A percentile compares a stretch with the other conserved stretches of the same genome.
Conservation (phyloP, 1,140 invertebrate genomes). For the Chironomus striatipennis region DNA sequence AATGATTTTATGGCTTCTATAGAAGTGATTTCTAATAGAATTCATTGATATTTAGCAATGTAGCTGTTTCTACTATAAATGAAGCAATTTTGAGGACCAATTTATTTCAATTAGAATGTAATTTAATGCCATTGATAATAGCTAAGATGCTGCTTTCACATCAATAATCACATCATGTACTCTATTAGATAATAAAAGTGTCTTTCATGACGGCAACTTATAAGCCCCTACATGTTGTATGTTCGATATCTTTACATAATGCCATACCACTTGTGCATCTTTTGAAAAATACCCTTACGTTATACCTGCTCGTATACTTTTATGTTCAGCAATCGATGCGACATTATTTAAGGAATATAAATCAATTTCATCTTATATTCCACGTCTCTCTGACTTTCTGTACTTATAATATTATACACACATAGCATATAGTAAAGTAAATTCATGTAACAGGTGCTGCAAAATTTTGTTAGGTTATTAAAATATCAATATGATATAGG, state of each 20-base stretch:
- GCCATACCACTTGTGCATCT: too few relatives aligned
- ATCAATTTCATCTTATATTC: conserved; percentile 2
- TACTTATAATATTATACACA: neutral
- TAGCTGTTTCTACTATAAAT: neutral
- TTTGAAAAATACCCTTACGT: too few relatives aligned
- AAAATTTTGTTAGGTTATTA: conserved; percentile 19
- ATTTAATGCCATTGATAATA: neutral
- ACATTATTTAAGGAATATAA: conserved; percentile 9
- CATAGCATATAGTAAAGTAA: neutral
- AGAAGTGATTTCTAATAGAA: neutral
- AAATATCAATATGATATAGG: conserved; percentile 18
- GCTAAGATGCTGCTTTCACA: neutral
- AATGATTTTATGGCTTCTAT: neutral
- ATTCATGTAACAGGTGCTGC: conserved; percentile 14
- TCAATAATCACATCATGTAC: neutral
- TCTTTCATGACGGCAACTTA: neutral
- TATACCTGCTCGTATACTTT: neutral
- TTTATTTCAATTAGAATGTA: conserved; percentile 1
- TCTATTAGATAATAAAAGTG: neutral
- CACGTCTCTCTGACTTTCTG: neutral
- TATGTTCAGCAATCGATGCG: neutral
- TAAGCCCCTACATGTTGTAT: neutral
- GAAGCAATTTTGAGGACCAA: neutral
- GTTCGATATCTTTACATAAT: too few relatives aligned
- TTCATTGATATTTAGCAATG: neutral